Base-by-base conservation (phyloP, 2,888 invertebrate genomes). In the Thelaira solivaga region DNA sequence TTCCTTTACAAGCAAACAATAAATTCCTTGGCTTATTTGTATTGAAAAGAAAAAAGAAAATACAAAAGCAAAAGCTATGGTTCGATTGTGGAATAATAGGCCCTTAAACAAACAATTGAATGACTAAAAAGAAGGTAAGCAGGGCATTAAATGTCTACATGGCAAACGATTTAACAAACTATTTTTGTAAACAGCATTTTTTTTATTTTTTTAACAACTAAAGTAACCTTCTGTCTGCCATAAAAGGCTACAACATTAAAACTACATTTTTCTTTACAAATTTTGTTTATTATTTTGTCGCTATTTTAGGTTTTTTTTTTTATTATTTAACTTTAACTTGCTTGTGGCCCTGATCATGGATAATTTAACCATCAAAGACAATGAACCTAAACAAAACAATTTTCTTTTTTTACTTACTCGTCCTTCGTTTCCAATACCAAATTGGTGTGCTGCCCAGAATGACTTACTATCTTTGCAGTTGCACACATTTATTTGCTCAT, bases 311-410 rank as follows among this genome's bases (percentile, higher is more conserved):
- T 24, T 31, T 18, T 31, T 26, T 49, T 26, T 41, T 31, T 41
- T 36, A 13, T 18, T 16, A 41, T 68, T 68, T 29, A 49, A 10
- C 16, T 45, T 36, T n/a, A 43, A 43, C 41, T 26, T 31, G 39
- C 13, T 53, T 47, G 36, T 69, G 73, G 51, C 77, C 77, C 73
- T 78, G 77, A 74, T 65, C 69, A 31, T 43, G 39, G 57, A 45
- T 69, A 74, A 69, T 69, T 68, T 74, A 64, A 74, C 73, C 61
- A 45, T 45, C 53, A 45, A 53, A 68, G 73, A 78, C 77, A 78
- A 74, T 78, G 77, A 73, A 73, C 74, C 39, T 61, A 26, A 61
- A 53, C 43, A 55, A 67, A 47, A 74, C 20, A 61, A 59, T 67
- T 67, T 67, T 53, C 36, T 34, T 43, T 65, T 45, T 36, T n/a